A percentile compares a stretch with the other conserved stretches of the same genome.
phyloP scores from a whole-genome alignment of 2,888 invertebrate genomes.

The Volucella inflata region DNA sequence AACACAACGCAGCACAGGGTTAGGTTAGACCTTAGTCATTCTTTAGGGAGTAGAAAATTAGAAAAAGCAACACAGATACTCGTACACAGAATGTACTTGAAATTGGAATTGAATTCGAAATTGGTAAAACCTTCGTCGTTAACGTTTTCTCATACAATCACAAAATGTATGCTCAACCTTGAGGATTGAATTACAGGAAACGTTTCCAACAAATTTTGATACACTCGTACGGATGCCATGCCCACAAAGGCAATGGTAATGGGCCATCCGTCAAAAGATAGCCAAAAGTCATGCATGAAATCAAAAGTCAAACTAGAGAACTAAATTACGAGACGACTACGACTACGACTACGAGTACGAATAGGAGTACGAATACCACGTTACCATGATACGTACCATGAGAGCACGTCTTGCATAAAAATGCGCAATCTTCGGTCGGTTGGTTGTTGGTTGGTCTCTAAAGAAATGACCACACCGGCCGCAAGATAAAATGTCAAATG shows the following conservation, averaged over 20 bases:
- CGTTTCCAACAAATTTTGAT: background rate
- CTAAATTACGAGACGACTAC: constrained; percentile 2
- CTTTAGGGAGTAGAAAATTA: background rate
- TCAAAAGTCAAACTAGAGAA: constrained; percentile 2
- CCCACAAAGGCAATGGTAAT: background rate
- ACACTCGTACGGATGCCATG: background rate
- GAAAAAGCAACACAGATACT: constrained; percentile 6
- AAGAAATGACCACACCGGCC: constrained; percentile 20
- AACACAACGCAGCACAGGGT: constrained; percentile 6
- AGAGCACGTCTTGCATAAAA: constrained; percentile 51
- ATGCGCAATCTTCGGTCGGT: constrained; percentile 46
- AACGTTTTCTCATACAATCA: background rate
- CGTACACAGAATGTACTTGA: constrained; percentile 4
- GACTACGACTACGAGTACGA: too few relatives aligned
- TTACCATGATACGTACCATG: background rate
- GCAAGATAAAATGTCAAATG: constrained; percentile 63
- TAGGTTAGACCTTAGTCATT: background rate
- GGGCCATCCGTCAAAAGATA: background rate
- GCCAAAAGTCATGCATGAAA: constrained; percentile 29
- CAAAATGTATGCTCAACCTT: constrained; percentile 6
- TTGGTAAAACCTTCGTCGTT: background rate
- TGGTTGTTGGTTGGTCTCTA: too few relatives aligned
- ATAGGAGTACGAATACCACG: too few relatives aligned
- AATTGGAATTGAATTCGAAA: too few relatives aligned
- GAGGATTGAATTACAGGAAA: constrained; percentile 6